Base-by-base conservation (phyloP, 2,888 invertebrate genomes). In the Ethmia dodecea region DNA sequence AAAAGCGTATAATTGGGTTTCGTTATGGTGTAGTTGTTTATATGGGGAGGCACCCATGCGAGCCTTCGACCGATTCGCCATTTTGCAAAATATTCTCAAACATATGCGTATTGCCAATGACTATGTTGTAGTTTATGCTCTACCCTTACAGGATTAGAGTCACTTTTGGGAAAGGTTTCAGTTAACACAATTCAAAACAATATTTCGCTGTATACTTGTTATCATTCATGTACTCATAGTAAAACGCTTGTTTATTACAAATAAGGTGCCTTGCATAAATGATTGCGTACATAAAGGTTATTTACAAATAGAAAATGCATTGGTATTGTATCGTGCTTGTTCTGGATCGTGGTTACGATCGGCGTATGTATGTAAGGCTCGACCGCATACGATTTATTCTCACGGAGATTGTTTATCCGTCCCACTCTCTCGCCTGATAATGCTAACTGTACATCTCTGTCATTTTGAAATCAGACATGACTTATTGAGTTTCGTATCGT, bases 1-100 rank as follows among this genome's bases (percentile, higher is more conserved):
- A 73, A 65, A 59, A 61, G 69, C 77, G 72, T 78, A 71, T 76
- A 75, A 81, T 81, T 77, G 76, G 63, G 68, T 79, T 79, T 76
- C 60, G 73, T 75, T 71, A 70, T 66, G 67, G 59, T 55, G 52
- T 59, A 59, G 61, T 63, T 72, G 76, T 75, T 68, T 72, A 67
- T 69, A 68, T 67, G 66, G 57, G 52, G 55, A 57, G 47, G 64
- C 59, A 63, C 58, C 51, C 61, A 57, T 57, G 65, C 64, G 55
- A 51, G 50, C 43, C 38, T 47, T 49, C 48, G 49, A 36, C 35
- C 37, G 52, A 43, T 52, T 40, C 49, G 39, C 40, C 45, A 43
- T 44, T 66, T 64, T 64, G 63, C 57, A 61, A 55, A 60, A 50
- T n/a, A n/a, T n/a, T n/a, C n/a, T n/a, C n/a, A n/a, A n/a, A n/a